phyloP scores from a whole-genome alignment of 2,888 invertebrate species.

The Electrophaes corylata region DNA sequence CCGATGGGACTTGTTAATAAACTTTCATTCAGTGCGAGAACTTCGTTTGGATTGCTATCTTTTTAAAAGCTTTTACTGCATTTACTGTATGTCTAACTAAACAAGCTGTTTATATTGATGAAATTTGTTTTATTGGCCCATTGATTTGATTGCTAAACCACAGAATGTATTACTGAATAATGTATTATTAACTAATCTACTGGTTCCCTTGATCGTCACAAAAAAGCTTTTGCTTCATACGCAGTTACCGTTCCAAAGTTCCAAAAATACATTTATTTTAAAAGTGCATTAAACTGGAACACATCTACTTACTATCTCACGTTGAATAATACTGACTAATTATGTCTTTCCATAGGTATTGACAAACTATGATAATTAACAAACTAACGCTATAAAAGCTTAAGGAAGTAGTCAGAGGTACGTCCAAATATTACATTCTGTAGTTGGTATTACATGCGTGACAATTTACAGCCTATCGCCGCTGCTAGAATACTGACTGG shows the following conservation, averaged over 20 bases:
- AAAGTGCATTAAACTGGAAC: background rate
- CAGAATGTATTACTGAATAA: too few species aligned
- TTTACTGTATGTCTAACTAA: background rate
- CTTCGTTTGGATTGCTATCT: background rate
- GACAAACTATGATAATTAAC: too few species aligned
- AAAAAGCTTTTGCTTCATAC: too few species aligned
- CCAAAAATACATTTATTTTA: background rate
- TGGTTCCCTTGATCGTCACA: background rate
- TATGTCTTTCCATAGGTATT: too few species aligned
- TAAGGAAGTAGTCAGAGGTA: too few species aligned
- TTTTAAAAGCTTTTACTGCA: background rate
- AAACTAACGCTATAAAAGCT: too few species aligned
- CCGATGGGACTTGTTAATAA: slow-evolving; percentile 31
- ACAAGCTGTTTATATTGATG: background rate
- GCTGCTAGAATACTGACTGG: too few species aligned
- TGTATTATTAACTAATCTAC: background rate
- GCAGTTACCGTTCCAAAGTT: too few species aligned
- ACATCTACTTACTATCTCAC: background rate
- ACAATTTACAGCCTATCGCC: too few species aligned
- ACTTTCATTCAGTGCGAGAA: slow-evolving; percentile 14
- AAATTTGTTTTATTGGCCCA: background rate
- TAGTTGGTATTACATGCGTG: too few species aligned
- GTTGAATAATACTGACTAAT: too few species aligned
- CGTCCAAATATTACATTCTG: too few species aligned
- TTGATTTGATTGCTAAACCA: background rate